Conservation (phyloP, 2,113 vertebrate species). For the Seriola quinqueradiata region DNA sequence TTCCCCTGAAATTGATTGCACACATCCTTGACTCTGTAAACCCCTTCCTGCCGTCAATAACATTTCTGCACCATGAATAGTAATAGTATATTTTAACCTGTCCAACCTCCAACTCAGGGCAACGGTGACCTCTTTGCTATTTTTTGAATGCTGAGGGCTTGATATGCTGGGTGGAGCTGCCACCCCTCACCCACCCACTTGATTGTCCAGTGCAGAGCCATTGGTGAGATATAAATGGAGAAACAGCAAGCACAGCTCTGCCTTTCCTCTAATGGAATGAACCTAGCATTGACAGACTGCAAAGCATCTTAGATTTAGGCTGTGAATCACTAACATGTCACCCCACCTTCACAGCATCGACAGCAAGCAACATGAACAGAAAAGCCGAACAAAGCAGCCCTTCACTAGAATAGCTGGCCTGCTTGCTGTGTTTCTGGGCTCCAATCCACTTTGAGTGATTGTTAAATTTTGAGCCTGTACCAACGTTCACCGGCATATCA, state of each 20-base stretch:
- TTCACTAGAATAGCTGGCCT: not conserved
- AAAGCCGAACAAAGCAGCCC: not conserved
- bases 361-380: slow-evolving; percentile 2
- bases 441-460: not conserved
- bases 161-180: slow-evolving; percentile 20
- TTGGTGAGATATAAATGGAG: slow-evolving; percentile 7
- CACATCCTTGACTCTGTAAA: not conserved
- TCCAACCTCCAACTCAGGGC: not conserved
- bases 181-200: slow-evolving; percentile 9
- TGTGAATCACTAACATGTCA: slow-evolving; percentile 7
- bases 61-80: not conserved
- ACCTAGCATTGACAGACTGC: not conserved
- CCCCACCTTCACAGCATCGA: not conserved
- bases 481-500: not conserved
- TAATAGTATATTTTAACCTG: not conserved
- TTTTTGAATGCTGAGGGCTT: not conserved
- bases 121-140: not conserved
- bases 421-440: not conserved
- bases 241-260: not conserved
- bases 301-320: not conserved
- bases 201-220: slow-evolving; percentile 6
- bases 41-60: not conserved
- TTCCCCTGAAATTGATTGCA: not conserved
- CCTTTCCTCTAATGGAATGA: slow-evolving; percentile 8
- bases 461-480: not conserved